These are phyloP conservation scores for Pelecanoides urinatrix DNA, from an alignment of 2,113 vertebrate species.

Conservation along the genomic window DNA sequence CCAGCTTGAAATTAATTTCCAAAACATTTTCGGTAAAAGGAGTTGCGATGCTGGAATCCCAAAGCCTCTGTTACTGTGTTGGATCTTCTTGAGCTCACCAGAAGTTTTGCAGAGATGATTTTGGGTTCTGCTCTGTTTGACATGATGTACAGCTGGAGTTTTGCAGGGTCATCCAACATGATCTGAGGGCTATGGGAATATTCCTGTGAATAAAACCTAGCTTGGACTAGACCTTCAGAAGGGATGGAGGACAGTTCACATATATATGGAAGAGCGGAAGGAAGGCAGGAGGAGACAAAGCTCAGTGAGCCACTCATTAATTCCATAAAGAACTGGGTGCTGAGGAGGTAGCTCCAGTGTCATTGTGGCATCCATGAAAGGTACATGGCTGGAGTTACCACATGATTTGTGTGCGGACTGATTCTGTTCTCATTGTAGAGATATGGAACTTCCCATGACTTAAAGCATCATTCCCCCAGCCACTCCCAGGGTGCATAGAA, in stretches of 20 bases:
- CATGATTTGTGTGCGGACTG: not conserved
- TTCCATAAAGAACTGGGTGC: not conserved
- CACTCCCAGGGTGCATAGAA: not conserved
- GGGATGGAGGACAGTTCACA: not conserved
- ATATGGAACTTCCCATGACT: not conserved
- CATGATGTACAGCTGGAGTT: not conserved
- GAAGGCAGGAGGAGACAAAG: not conserved
- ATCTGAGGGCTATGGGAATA: not conserved
- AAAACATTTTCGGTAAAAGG: not conserved
- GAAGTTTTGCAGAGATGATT: not conserved
- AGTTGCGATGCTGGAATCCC: not conserved
- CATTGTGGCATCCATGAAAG: not conserved
- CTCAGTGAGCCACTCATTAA: not conserved
- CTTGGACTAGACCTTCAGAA: not conserved
- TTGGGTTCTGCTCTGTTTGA: not conserved
- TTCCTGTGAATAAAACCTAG: not conserved
- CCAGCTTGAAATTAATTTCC: not conserved
- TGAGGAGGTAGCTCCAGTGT: not conserved
- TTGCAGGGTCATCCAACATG: not conserved
- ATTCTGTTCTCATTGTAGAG: not conserved
- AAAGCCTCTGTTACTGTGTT: not conserved
- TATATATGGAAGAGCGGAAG: not conserved
- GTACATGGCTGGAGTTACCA: not conserved
- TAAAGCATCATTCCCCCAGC: not conserved
- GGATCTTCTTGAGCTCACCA: not conserved